Evolutionary conservation across 2,113 vertebrate genomes (phyloP), one percentile per base, ranked within the genome.

Genomic region (Salvelinus namaycush): DNA sequence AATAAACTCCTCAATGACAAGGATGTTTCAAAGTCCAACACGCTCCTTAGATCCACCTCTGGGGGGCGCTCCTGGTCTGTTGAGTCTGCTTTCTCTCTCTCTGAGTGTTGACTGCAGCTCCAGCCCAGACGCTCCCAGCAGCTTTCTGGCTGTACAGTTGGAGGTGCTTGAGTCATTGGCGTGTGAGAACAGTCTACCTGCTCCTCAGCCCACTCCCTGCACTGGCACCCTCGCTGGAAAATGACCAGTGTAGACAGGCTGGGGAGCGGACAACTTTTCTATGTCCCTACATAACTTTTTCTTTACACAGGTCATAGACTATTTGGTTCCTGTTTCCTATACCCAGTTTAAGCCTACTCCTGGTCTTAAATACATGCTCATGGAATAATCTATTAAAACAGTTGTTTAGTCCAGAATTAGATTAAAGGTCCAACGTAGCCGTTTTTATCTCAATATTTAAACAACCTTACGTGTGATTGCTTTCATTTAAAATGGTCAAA

Each of bases 111-210:
- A 89, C 39, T 90, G 93, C 90, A 93, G 92, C 92, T 85, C 91
- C 87, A 93, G 89, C 79, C 78, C 86, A 81, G 84, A 89, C 88
- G 82, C 89, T 88, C 1, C 93, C 93, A 81, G 89, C 94, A 96
- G 96, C 95, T 94, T 96, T 83, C 81, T 76, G 90, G 93, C 95
- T 96, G 95, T 93, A 94, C 71, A 79, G 94, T 96, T 92, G 77
- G 94, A 95, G 95, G 93, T 95, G 94, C 95, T 95, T 96, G 95
- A 96, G 95, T 96, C 95, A 95, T 96, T 95, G 94, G 94, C 93
- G 94, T 96, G 95, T 95, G 83, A 96, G 94, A 96, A 72, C 71
- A 95, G 86, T 89, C 94, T 59, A 95, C 94, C 95, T 95, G 94
- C 94, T 92, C 83, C 77, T 86, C 91, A 90, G 94, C 91, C 90